Conservation (phyloP, 2,888 invertebrate species). For the Cryptus armator region DNA sequence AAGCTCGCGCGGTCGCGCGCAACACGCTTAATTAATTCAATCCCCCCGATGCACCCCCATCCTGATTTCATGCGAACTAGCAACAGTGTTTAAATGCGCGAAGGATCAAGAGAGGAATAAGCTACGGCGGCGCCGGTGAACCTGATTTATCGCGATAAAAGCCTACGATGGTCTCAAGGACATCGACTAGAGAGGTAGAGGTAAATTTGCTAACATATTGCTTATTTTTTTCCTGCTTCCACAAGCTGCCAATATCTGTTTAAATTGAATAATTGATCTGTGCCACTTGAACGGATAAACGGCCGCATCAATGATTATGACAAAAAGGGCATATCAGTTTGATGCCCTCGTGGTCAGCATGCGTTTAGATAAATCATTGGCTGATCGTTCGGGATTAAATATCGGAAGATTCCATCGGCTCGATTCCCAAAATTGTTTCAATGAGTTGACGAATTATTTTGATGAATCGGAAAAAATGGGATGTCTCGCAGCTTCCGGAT, state of each 20-base stretch:
- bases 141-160: slow-evolving; percentile 25
- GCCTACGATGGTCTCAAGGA: slow-evolving; percentile 21
- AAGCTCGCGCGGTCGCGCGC: slow-evolving; percentile 17
- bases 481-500: neutral
- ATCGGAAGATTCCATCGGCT: too few relatives aligned
- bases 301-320: neutral
- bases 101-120: slow-evolving; percentile 15
- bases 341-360: too few relatives aligned
- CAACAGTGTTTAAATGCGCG: slow-evolving; percentile 30
- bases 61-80: slow-evolving; percentile 22
- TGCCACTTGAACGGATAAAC: slow-evolving; percentile 2
- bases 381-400: too few relatives aligned
- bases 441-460: neutral
- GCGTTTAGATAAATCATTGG: too few relatives aligned
- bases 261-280: neutral
- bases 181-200: slow-evolving; percentile 21
- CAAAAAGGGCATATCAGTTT: neutral
- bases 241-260: neutral
- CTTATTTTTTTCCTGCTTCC: neutral
- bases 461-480: neutral
- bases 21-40: slow-evolving; percentile 33
- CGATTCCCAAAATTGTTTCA: neutral
- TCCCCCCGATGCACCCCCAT: neutral
- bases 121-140: neutral
- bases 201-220: slow-evolving; percentile 4